phyloP scores from a whole-genome alignment of 2,113 vertebrate genomes.

The Clarias batrachus region DNA sequence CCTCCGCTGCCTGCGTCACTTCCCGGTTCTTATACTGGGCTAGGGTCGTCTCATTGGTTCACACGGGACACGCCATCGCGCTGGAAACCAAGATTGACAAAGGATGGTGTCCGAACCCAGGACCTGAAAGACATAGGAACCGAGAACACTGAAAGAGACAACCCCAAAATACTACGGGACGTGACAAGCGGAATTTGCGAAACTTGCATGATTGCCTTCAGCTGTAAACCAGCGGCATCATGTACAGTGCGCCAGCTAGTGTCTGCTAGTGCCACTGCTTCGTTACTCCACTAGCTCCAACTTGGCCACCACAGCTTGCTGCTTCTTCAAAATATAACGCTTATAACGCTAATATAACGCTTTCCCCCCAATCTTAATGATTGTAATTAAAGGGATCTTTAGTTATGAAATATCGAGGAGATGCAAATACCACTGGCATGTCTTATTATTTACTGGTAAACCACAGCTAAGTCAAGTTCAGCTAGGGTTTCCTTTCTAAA shows the following conservation, averaged over 20 bases:
- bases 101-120: no score
- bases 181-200: no score
- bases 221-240: conserved; percentile 20
- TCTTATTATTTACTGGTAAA: neutral
- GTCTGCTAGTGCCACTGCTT: conserved; percentile 9
- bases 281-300: conserved; percentile 34
- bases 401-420: conserved; percentile 35
- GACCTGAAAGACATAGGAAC: no score
- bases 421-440: neutral
- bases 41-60: no score
- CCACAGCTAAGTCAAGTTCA: neutral
- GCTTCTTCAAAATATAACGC: neutral
- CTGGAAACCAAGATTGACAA: no score
- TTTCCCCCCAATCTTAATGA: neutral
- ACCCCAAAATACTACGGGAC: no score
- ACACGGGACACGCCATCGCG: no score
- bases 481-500: conserved; percentile 2
- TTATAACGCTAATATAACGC: no score
- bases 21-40: no score
- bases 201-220: conserved; percentile 16
- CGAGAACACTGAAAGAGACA: no score
- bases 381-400: neutral
- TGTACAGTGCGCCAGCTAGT: conserved; percentile 9
- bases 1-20: no score
- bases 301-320: conserved; percentile 8